Base-by-base conservation (phyloP, 2,797 vertebrate species). In the Peromyscus nudipes region DNA sequence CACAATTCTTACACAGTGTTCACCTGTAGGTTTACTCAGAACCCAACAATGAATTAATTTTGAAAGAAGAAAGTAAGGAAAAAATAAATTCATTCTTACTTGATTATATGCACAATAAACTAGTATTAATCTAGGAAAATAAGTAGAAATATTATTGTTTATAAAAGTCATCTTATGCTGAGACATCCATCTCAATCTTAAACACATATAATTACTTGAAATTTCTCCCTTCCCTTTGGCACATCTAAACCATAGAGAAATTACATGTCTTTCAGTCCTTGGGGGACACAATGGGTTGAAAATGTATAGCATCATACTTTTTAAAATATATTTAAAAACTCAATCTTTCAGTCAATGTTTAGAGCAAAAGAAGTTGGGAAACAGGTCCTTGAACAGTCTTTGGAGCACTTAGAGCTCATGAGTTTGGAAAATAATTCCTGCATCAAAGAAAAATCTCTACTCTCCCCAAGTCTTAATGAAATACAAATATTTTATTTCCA, bases 101-200 rank as follows among this genome's bases (percentile, higher is more conserved):
- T 98, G 92, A 98, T 89, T 98, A 97, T 97, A 98, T 96, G 93
- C 75, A 98, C 96, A 97, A 95, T 94, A 97, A 97, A 93, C 95
- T 98, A 97, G 92, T 97, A 97, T 97, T 97, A 97, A 97, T 98
- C 95, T 97, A 97, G 95, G 95, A 98, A 97, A 97, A 97, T 76
- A 97, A 97, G 89, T 98, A 98, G 98, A 98, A 98, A 98, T 98
- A 98, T 87, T 92, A 92, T 96, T 98, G 96, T 86, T 98, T 86
- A 98, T 98, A 94, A 98, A 98, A 98, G 37, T 96, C 94, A 27
- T 97, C 91, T 97, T 97, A 97, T 71, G 98, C 97, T 98, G 98
- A 98, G 98, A 98, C 98, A 95, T 85, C 95, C 97, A 97, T 97
- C 97, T 98, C 92, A 98, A 98, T 98, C 92, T 80, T 29, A 0